Evolutionary conservation across 2,888 invertebrate species (phyloP), one percentile per base, ranked within the genome.

Genomic region (Pyrocoelia pectoralis): DNA sequence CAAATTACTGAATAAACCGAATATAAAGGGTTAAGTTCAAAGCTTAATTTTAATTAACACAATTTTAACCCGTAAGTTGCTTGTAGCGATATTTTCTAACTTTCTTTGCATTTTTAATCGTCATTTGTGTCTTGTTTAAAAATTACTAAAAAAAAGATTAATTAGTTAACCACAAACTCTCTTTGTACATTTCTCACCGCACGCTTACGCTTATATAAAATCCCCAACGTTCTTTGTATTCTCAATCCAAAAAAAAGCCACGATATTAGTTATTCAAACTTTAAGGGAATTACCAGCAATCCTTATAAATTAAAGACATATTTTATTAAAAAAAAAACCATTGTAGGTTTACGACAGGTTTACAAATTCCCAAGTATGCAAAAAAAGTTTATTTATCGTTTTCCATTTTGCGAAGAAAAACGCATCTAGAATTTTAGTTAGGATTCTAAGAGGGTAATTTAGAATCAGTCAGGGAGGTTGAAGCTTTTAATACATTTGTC

Each of bases 401-500:
- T 46, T 46, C 46, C 46, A 46, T 46, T 46, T 43, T 46, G 17
- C 6, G 17, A 46, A 46, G 17, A 46, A 50, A 24, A 50, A 50
- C 50, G 50, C 50, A 24, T 29, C 18, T 19, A 54, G 38, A 54
- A 19, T 24, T 40, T 40, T 53, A 29, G 40, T 53, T 54, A 19
- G 17, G 40, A 41, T 15, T 24, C 17, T 54, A 56, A 56, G 48
- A 15, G 56, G 48, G 33, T 17, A 56, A 40, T 38, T 41, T 48
- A 33, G 17, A 48, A 56, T 56, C 56, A 48, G 48, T 56, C 56
- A 48, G 29, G 14, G 24, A 28, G 10, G 15, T 46, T 46, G 46
- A 38, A 24, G 55, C 43, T 56, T 56, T 56, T 46, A 48, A 56
- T 56, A 48, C 46, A 29, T 56, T 46, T 48, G 33, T 48, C 56